Evolutionary conservation across 2,888 invertebrate genomes (phyloP).

Genomic region (Parnassius mnemosyne): DNA sequence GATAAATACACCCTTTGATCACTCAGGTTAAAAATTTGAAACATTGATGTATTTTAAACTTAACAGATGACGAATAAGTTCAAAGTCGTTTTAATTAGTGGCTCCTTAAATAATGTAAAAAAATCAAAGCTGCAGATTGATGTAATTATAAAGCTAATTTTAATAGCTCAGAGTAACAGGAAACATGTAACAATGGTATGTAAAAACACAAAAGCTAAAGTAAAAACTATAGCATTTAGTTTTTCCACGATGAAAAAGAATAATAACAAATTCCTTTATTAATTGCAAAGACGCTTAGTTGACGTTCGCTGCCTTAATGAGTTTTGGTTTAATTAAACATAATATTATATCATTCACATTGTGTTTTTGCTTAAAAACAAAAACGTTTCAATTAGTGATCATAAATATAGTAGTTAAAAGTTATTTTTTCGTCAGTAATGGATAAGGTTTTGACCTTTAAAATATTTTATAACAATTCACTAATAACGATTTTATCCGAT

Average conservation of each 20-base stretch:
- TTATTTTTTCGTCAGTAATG: too few species aligned
- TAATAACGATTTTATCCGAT: too few species aligned
- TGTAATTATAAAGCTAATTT: constrained; percentile 3
- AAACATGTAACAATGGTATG: constrained; percentile 4
- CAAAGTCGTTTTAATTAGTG: too few species aligned
- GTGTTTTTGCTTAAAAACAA: too few species aligned
- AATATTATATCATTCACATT: too few species aligned
- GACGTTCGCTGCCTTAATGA: background rate
- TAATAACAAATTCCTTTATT: constrained; percentile 1
- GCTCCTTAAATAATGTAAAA: background rate
- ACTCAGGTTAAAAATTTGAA: too few species aligned
- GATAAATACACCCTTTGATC: too few species aligned
- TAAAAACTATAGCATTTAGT: constrained; percentile 12
- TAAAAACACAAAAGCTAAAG: constrained; percentile 1
- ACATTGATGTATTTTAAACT: too few species aligned
- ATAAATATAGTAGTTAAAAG: too few species aligned
- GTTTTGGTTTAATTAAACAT: background rate
- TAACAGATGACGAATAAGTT: too few species aligned
- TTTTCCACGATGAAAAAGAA: constrained; percentile 4
- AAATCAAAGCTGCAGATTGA: background rate
- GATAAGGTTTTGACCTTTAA: too few species aligned
- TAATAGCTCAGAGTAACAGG: constrained; percentile 1
- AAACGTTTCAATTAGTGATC: constrained; percentile 1
- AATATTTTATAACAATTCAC: too few species aligned
- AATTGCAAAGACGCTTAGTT: constrained; percentile 2